These are phyloP conservation scores for Arvicanthis niloticus DNA, from an alignment of 2,113 vertebrate species.

Conservation along the genomic window DNA sequence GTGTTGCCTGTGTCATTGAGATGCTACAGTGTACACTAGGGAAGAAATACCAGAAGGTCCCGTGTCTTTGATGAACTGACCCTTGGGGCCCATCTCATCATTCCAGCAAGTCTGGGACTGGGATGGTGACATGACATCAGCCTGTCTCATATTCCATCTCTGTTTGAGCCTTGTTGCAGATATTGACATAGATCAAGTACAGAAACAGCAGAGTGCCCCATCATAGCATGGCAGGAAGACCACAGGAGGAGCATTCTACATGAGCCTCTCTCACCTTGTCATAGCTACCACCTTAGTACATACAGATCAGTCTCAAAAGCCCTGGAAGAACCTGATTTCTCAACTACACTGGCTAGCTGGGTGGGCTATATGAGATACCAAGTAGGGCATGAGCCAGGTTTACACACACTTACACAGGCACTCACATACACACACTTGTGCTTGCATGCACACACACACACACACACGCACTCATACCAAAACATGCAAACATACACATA, in stretches of 20 bases:
- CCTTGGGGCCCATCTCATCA: background rate
- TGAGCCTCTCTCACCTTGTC: background rate
- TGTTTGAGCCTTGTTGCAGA: background rate
- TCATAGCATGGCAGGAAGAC: background rate
- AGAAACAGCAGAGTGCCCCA: background rate
- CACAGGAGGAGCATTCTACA: background rate
- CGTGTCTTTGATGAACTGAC: no score
- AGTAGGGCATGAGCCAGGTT: background rate
- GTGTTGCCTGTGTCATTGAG: background rate
- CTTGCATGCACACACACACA: no score
- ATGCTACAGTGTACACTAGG: no score
- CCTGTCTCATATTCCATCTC: background rate
- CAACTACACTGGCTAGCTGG: background rate
- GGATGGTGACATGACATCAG: background rate
- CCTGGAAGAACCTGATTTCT: background rate
- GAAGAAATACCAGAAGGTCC: background rate
- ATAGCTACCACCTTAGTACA: no score
- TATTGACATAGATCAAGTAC: rapidly evolving
- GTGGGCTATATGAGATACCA: no score
- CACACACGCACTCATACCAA: no score
- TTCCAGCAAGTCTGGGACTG: background rate
- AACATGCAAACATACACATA: no score
- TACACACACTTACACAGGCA: background rate
- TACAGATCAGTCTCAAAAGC: background rate
- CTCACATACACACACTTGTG: background rate